Percentiles rank a stretch among this genome's conserved stretches.
phyloP scores from a whole-genome alignment of 2,888 invertebrate genomes.

The Eupithecia pulchellata region DNA sequence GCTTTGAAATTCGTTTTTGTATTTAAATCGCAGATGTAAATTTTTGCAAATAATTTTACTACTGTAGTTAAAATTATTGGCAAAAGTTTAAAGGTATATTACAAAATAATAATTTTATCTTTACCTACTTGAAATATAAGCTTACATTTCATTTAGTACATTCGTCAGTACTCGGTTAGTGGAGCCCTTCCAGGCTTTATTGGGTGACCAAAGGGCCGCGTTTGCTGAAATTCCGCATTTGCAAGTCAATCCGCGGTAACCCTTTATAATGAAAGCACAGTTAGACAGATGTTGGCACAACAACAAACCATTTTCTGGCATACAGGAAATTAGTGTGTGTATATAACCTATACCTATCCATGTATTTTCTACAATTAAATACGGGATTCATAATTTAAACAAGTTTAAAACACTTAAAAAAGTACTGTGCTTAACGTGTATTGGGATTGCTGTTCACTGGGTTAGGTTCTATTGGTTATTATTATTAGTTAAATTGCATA shows the following conservation, averaged over 20 bases:
- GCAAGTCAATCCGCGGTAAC: conserved; percentile 40
- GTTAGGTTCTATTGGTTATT: no score
- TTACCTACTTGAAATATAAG: not conserved
- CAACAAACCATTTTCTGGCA: not conserved
- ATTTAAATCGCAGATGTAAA: not conserved
- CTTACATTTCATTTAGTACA: not conserved
- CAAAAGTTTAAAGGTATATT: not conserved
- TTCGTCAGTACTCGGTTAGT: not conserved
- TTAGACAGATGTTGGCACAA: conserved; percentile 20
- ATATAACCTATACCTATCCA: no score
- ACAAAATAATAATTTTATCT: not conserved
- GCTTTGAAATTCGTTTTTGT: not conserved
- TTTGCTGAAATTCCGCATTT: conserved; percentile 33
- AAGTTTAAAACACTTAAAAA: no score
- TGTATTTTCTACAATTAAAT: no score
- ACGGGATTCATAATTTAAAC: no score
- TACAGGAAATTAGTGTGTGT: not conserved
- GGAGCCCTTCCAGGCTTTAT: conserved; percentile 3
- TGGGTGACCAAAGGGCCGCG: conserved; percentile 21
- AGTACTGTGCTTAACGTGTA: no score
- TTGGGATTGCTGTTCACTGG: no score
- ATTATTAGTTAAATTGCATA: no score
- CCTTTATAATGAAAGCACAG: conserved; percentile 34
- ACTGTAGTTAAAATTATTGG: not conserved
- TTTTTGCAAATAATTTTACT: not conserved